phyloP scores from a whole-genome alignment of 2,113 vertebrate genomes.

The Stegastes partitus region DNA sequence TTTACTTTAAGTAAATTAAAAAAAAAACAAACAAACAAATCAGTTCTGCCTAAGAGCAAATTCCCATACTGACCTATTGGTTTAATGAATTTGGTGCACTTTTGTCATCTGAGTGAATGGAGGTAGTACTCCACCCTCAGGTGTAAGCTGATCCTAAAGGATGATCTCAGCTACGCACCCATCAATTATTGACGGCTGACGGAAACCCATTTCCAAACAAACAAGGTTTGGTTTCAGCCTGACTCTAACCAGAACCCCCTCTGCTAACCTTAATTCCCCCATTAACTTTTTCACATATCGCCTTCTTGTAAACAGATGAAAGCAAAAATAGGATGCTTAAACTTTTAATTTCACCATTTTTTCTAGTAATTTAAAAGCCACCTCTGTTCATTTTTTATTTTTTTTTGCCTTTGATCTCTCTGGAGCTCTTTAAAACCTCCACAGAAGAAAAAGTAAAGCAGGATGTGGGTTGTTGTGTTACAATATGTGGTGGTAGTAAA shows the following conservation, averaged over 20 bases:
- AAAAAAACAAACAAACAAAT: background rate
- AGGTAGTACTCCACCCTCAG: conserved; percentile 37
- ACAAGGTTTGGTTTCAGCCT: conserved; percentile 57
- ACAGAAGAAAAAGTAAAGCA: background rate
- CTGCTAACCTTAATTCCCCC: background rate
- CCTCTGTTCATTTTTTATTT: background rate
- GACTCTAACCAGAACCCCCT: background rate
- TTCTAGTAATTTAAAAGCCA: background rate
- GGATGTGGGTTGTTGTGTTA: background rate
- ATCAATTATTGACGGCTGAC: conserved; percentile 71
- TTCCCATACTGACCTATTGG: background rate
- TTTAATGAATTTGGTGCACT: background rate
- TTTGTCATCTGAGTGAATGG: conserved; percentile 51
- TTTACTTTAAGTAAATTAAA: background rate
- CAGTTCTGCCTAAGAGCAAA: no score
- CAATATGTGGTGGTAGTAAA: conserved; percentile 25
- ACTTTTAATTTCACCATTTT: background rate
- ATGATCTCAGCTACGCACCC: conserved; percentile 65
- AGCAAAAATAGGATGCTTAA: background rate
- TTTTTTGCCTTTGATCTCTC: background rate
- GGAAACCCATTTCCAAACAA: conserved; percentile 65
- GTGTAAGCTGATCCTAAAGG: conserved; percentile 52
- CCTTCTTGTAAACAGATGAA: background rate
- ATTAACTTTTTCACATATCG: background rate
- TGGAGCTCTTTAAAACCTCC: background rate